phyloP scores from a whole-genome alignment of 53 echinoderm and acorn worm genomes.

The Henricia sp. region DNA sequence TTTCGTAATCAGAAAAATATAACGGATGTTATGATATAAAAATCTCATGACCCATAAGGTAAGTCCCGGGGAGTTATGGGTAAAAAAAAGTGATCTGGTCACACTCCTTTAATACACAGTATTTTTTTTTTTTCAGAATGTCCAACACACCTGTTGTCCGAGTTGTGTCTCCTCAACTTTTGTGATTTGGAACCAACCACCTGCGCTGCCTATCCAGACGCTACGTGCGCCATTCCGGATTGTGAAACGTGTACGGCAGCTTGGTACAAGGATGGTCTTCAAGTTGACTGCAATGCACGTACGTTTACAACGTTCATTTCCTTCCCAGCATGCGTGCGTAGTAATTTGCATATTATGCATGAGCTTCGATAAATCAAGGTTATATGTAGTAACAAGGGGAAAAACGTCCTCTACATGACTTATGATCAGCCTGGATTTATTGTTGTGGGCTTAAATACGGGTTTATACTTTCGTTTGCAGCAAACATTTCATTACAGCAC shows the following conservation, averaged over 20 bases:
- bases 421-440: not conserved
- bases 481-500: not conserved
- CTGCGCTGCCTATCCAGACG: not conserved
- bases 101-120: too few relatives aligned
- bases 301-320: too few relatives aligned
- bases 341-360: not conserved
- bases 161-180: not conserved
- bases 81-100: too few relatives aligned
- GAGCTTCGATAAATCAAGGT: not conserved
- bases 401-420: too few relatives aligned
- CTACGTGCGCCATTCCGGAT: not conserved
- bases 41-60: too few relatives aligned
- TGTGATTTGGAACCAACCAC: not conserved
- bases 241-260: not conserved
- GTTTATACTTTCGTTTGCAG: not conserved
- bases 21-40: too few relatives aligned
- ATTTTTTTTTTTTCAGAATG: not conserved
- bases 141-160: not conserved
- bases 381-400: too few relatives aligned
- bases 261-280: not conserved
- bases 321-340: too few relatives aligned
- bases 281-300: not conserved
- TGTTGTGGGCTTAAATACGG: not conserved
- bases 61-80: too few relatives aligned
- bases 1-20: too few relatives aligned